Evolutionary conservation across 1,140 invertebrate species (phyloP), one percentile per base, ranked within the genome.

Genomic region (Parasteatoda tepidariorum): DNA sequence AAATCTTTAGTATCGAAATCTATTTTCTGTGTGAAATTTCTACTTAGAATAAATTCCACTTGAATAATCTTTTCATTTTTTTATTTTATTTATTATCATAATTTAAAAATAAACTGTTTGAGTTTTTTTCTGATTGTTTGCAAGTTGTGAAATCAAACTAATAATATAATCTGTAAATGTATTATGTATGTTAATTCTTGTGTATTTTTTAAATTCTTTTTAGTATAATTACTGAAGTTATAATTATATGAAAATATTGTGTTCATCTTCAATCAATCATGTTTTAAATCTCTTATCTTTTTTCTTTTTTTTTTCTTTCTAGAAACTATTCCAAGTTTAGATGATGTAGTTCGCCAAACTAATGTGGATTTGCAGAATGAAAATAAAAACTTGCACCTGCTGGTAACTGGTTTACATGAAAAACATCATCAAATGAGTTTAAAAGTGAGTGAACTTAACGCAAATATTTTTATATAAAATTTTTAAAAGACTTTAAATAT

Each of bases 351-450:
- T 24, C 91, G 93, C 54, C 93, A 95, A 86, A 93, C 94, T 5
- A 96, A 97, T 87, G 91, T 92, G 55, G 95, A 97, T 88, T 92
- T 98, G 70, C 95, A 97, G 89, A 92, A 92, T 31, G 97, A 99
- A 90, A 98, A 98, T 89, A 92, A 94, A 82, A 94, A 95, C 86
- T 91, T 99, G 11, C 95, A 98, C 90, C 94, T 94, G n/a, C 91
- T 97, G 82, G 96, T 97, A 85, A 98, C 97, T 18, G 93, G 94
- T 38, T 91, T 99, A 15, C 97, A 98, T 89, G 96, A 98, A 90
- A 94, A 95, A 86, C 95, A 98, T 88, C 97, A 98, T 87, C 94
- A 94, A 24, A 96, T 96, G 89, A 96, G 95, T 38, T 90, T 98
- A 3, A 95, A 97, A 90, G 93, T 93, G 87, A 41, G 3, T 26